Percentiles rank a stretch among this genome's conserved stretches.
These are phyloP conservation scores for Eolophus roseicapilla DNA, from an alignment of 2,113 vertebrate genomes.

Conservation along the genomic window DNA sequence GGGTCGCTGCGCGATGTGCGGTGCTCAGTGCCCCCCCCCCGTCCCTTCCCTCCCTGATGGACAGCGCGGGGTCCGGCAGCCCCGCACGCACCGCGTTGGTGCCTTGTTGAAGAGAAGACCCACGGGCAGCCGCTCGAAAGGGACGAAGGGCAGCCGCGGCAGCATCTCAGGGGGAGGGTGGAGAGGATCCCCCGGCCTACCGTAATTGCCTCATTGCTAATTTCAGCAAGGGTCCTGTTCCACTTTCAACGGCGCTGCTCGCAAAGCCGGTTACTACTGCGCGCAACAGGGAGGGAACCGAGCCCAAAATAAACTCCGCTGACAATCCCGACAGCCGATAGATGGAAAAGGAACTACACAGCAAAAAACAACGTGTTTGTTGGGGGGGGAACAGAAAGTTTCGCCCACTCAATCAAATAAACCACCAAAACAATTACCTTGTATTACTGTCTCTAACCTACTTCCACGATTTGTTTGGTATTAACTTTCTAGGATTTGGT, in stretches of 20 bases:
- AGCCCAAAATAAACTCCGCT: not conserved
- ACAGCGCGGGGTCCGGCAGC: not conserved
- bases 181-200: not conserved
- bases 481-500: not conserved
- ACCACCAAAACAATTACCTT: not conserved
- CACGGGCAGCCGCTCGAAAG: not conserved
- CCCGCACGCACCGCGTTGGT: not conserved
- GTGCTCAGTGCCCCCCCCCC: not conserved
- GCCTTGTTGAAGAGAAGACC: rapidly evolving
- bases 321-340: not conserved
- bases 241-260: rapidly evolving
- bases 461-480: not conserved
- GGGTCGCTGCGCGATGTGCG: not conserved
- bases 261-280: not conserved
- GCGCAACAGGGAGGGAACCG: not conserved
- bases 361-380: not conserved
- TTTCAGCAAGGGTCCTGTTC: not conserved
- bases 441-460: not conserved
- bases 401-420: not conserved
- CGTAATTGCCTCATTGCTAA: rapidly evolving
- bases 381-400: not conserved
- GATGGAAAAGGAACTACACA: not conserved
- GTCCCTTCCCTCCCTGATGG: not conserved
- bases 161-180: not conserved
- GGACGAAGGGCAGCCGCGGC: not conserved